phyloP scores from a whole-genome alignment of 2,888 invertebrate genomes.

The Oegoconia quadripuncta region DNA sequence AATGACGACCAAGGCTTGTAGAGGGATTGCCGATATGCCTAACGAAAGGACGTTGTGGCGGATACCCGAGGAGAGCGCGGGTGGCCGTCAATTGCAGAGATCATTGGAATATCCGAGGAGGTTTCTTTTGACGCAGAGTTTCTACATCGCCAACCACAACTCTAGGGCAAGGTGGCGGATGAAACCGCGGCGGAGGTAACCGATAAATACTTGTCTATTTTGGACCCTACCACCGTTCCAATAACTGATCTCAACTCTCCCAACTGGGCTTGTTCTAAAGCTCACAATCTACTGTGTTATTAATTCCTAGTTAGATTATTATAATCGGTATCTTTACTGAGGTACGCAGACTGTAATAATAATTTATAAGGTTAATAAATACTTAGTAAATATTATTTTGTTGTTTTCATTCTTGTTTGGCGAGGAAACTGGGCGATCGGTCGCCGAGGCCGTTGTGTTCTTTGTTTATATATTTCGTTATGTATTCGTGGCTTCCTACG shows the following conservation, averaged over 20 bases:
- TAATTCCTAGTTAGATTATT: slow-evolving; percentile 69
- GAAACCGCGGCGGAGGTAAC: slow-evolving; percentile 35
- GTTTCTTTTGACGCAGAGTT: slow-evolving; percentile 58
- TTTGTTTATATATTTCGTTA: slow-evolving; percentile 22
- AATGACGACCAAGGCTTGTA: slow-evolving; percentile 59
- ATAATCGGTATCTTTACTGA: slow-evolving; percentile 53
- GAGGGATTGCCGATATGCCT: slow-evolving; percentile 62
- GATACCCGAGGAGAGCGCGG: slow-evolving; percentile 60
- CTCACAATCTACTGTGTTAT: slow-evolving; percentile 69
- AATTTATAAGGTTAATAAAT: slow-evolving; percentile 60
- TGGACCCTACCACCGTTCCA: slow-evolving; percentile 66
- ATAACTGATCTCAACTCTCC: slow-evolving; percentile 62
- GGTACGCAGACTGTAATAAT: slow-evolving; percentile 68
- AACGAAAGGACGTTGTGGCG: slow-evolving; percentile 67
- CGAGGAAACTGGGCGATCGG: slow-evolving; percentile 27
- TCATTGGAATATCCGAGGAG: slow-evolving; percentile 69
- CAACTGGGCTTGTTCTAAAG: slow-evolving; percentile 70
- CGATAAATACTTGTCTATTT: slow-evolving; percentile 30
- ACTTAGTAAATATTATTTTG: slow-evolving; percentile 32
- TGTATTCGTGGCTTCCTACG: slow-evolving; percentile 20
- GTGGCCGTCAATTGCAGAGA: slow-evolving; percentile 57
- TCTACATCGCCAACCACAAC: slow-evolving; percentile 53
- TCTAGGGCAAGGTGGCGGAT: slow-evolving; percentile 37
- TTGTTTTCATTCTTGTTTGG: slow-evolving; percentile 29
- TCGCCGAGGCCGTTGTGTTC: slow-evolving; percentile 27